phyloP scores from a whole-genome alignment of 2,113 vertebrate species.

The Felis chaus region DNA sequence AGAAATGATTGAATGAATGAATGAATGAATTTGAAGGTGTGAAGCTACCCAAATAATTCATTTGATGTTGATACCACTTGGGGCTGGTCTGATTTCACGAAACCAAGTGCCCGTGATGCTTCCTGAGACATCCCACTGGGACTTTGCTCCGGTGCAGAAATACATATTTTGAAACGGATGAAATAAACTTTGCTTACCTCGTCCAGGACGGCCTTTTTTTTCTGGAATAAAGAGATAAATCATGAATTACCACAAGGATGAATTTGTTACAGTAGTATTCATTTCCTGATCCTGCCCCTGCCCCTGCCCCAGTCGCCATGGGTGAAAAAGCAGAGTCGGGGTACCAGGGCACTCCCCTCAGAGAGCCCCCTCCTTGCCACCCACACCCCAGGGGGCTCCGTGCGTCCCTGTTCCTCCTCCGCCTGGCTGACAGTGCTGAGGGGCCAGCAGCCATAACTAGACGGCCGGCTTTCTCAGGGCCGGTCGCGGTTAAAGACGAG shows the following conservation, averaged over 20 bases:
- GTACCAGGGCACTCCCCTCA: background rate
- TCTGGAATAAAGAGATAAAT: constrained; percentile 79
- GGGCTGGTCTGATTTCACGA: background rate
- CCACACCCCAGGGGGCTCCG: background rate
- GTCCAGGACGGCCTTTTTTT: constrained; percentile 69
- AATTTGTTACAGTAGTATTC: background rate
- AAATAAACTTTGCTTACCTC: constrained; percentile 80
- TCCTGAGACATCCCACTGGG: background rate
- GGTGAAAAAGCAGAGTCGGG: background rate
- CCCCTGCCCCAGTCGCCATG: background rate
- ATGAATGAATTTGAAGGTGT: background rate
- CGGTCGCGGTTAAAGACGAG: fast-evolving
- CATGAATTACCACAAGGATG: background rate
- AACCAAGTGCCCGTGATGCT: fast-evolving
- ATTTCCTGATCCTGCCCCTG: background rate
- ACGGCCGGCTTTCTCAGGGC: background rate
- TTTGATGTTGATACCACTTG: too few relatives aligned
- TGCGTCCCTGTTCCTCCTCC: background rate
- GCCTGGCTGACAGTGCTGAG: fast-evolving
- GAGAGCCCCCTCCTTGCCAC: background rate
- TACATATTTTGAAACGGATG: background rate
- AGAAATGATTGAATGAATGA: fast-evolving
- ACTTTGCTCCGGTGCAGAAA: background rate
- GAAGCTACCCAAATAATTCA: background rate
- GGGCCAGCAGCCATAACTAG: fast-evolving